A percentile compares a stretch with the other conserved stretches of the same genome.
Conservation (phyloP, 2,113 vertebrate genomes). For the Psephotus haematonotus region DNA sequence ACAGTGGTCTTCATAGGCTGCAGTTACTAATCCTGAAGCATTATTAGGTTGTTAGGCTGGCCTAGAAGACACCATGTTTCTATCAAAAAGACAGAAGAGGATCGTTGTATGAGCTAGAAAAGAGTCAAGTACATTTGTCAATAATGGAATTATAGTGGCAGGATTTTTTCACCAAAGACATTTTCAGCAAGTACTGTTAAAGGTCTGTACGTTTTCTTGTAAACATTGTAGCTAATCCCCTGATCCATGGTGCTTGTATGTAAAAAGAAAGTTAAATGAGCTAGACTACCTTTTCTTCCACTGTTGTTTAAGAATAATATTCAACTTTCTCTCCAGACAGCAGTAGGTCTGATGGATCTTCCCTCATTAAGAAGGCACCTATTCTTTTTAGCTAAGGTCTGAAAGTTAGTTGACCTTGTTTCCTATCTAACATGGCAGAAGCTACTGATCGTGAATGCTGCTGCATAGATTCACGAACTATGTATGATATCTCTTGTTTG, state of each 20-base stretch:
- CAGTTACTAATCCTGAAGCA: neutral
- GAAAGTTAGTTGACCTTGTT: conserved; percentile 30
- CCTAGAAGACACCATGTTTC: neutral
- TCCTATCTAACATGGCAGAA: neutral
- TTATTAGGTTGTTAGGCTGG: neutral
- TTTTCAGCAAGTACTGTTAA: neutral
- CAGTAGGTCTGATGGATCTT: neutral
- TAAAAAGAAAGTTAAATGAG: neutral
- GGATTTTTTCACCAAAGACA: neutral
- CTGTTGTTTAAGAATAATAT: neutral
- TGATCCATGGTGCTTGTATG: neutral
- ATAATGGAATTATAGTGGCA: neutral
- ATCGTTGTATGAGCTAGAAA: neutral
- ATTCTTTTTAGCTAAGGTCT: neutral
- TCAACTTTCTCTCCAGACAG: neutral
- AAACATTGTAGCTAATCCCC: neutral
- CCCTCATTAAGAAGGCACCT: neutral
- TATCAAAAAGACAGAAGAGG: neutral
- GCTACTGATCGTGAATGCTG: neutral
- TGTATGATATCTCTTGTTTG: neutral
- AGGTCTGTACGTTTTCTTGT: neutral
- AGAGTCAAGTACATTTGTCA: neutral
- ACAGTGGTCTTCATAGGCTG: neutral
- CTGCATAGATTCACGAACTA: neutral
- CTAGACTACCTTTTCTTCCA: neutral